phyloP scores from a whole-genome alignment of 2,113 vertebrate genomes.

The Oceanites oceanicus region DNA sequence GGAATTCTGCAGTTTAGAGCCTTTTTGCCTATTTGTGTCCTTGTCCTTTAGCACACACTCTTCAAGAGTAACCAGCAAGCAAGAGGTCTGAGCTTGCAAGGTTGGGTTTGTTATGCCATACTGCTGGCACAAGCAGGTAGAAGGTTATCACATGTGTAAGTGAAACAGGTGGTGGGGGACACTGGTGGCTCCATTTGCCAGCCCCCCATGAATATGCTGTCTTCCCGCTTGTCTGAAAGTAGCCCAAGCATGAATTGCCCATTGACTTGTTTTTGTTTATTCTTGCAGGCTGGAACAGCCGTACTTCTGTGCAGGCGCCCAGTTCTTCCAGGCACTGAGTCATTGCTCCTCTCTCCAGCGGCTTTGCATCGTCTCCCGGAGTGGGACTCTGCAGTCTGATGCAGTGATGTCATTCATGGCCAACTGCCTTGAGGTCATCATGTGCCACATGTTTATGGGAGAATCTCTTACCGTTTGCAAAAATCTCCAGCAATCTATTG shows the following conservation, averaged over 20 bases:
- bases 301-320: slow-evolving; percentile 84
- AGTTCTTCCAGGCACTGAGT: slow-evolving; percentile 92
- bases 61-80: neutral
- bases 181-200: neutral
- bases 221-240: neutral
- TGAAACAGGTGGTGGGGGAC: neutral
- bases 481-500: slow-evolving; percentile 86
- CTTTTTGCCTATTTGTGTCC: neutral
- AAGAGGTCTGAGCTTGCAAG: neutral
- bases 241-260: neutral
- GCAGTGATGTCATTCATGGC: slow-evolving; percentile 87
- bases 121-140: neutral
- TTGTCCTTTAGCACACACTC: neutral
- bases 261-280: slow-evolving; percentile 10
- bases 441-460: slow-evolving; percentile 95
- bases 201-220: neutral
- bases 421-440: slow-evolving; percentile 79
- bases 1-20: neutral
- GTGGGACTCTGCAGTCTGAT: slow-evolving; percentile 88
- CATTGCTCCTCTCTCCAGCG: slow-evolving; percentile 86
- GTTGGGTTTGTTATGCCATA: neutral
- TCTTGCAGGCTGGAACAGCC: slow-evolving; percentile 90
- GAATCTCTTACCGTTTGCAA: slow-evolving; percentile 88
- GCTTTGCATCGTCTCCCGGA: slow-evolving; percentile 91
- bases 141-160: neutral